Conservation (phyloP, 2,888 invertebrate species). For the Harmothoe impar region DNA sequence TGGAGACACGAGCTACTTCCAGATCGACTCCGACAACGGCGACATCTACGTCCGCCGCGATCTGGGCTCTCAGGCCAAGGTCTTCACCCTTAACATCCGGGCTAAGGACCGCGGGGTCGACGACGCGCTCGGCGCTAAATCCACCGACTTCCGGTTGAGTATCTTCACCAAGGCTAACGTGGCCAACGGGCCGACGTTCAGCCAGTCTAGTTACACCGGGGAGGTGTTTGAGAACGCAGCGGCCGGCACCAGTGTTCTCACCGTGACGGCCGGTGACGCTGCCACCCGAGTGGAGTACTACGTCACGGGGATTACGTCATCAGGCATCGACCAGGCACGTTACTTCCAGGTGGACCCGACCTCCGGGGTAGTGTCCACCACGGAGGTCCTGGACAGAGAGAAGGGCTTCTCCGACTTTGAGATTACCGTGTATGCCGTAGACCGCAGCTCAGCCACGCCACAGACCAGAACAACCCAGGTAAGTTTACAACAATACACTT, state of each 20-base stretch:
- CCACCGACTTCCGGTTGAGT: slow-evolving; percentile 64
- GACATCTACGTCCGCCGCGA: slow-evolving; percentile 60
- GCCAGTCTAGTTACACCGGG: slow-evolving; percentile 88
- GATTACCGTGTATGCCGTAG: slow-evolving; percentile 78
- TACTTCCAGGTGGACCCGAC: slow-evolving; percentile 94
- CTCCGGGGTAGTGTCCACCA: slow-evolving; percentile 94
- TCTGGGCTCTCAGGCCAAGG: slow-evolving; percentile 52
- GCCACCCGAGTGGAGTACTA: slow-evolving; percentile 90
- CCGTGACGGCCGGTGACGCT: slow-evolving; percentile 85
- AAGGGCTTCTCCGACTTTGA: slow-evolving; percentile 74
- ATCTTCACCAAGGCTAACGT: slow-evolving; percentile 64
- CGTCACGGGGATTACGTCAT: slow-evolving; percentile 87
- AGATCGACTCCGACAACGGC: slow-evolving; percentile 66
- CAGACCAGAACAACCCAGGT: slow-evolving; percentile 51
- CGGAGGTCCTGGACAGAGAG: slow-evolving; percentile 86
- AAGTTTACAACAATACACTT: background rate
- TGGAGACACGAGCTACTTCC: slow-evolving; percentile 65
- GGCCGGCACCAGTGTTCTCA: slow-evolving; percentile 92
- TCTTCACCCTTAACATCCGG: slow-evolving; percentile 61
- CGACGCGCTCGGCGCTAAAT: slow-evolving; percentile 63
- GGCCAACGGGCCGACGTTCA: slow-evolving; percentile 84
- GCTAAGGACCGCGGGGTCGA: slow-evolving; percentile 65
- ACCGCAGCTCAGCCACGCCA: slow-evolving; percentile 44
- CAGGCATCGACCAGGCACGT: slow-evolving; percentile 83
- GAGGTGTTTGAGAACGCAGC: slow-evolving; percentile 95